Conservation (phyloP, 2,797 vertebrate species). For the Tarsius wallacei region DNA sequence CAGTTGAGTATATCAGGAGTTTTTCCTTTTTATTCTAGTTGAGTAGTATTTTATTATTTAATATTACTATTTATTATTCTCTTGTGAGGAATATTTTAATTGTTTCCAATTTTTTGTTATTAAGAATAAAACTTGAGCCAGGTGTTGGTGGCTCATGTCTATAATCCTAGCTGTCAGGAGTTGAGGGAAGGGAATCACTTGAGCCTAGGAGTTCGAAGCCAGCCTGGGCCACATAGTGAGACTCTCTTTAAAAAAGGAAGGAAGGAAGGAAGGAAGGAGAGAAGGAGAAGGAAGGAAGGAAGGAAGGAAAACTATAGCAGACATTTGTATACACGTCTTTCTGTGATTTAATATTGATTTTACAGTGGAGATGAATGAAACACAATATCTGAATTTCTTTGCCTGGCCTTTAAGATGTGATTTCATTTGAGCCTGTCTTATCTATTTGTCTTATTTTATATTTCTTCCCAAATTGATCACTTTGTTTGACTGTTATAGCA, state of each 20-base stretch:
- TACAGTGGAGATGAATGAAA: constrained; percentile 1
- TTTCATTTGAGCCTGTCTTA: neutral
- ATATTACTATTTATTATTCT: neutral
- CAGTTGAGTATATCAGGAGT: neutral
- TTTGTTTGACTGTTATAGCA: neutral
- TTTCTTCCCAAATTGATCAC: neutral
- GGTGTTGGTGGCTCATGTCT: neutral
- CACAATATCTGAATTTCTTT: constrained; percentile 12
- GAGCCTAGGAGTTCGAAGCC: neutral
- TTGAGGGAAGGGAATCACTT: neutral
- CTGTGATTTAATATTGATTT: constrained; percentile 4
- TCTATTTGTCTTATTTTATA: neutral
- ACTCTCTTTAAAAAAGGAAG: neutral
- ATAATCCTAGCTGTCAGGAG: neutral
- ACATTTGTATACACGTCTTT: neutral
- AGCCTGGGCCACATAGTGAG: neutral
- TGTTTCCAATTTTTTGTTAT: constrained; percentile 39
- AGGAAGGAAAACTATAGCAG: neutral
- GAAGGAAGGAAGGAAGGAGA: too few species aligned
- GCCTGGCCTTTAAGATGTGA: neutral
- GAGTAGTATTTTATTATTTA: constrained; percentile 22
- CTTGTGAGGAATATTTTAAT: neutral
- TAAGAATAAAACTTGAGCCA: neutral
- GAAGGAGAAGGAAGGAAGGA: too few species aligned
- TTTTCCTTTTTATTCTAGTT: constrained; percentile 18